Evolutionary conservation across 2,888 invertebrate genomes (phyloP).

Genomic region (Elmis aenea): DNA sequence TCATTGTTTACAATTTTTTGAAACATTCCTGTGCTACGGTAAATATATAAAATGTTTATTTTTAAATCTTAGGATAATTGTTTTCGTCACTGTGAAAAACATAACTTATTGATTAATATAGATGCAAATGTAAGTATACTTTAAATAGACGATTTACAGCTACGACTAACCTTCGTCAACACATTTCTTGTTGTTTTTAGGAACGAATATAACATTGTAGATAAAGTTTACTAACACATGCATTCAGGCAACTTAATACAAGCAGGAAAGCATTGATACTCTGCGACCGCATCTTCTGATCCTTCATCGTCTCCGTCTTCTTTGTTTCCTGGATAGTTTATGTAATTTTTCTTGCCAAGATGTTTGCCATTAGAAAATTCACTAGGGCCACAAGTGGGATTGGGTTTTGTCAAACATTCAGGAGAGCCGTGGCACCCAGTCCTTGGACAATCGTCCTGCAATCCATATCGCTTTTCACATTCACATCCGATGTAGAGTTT

Average conservation of each 20-base stretch:
- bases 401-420: constrained; percentile 47
- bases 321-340: not conserved
- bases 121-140: too few relatives aligned
- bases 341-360: constrained; percentile 22
- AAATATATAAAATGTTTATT: too few relatives aligned
- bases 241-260: constrained; percentile 13
- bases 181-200: not conserved
- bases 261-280: constrained; percentile 40
- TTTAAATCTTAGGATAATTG: too few relatives aligned
- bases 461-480: constrained; percentile 55
- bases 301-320: constrained; percentile 17
- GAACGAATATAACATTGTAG: too few relatives aligned
- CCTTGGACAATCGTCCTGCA: constrained; percentile 56
- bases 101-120: too few relatives aligned
- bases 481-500: constrained; percentile 54
- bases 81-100: too few relatives aligned
- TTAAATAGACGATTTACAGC: too few relatives aligned
- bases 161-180: too few relatives aligned
- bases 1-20: too few relatives aligned
- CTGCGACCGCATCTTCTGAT: constrained; percentile 3
- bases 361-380: constrained; percentile 38
- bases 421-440: constrained; percentile 50
- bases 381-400: constrained; percentile 49
- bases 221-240: too few relatives aligned
- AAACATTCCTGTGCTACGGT: too few relatives aligned